Percentiles rank a stretch among this genome's conserved stretches.
These are phyloP conservation scores for Dicrurus megarhynchus DNA, from an alignment of 2,113 vertebrate species.

Conservation along the genomic window DNA sequence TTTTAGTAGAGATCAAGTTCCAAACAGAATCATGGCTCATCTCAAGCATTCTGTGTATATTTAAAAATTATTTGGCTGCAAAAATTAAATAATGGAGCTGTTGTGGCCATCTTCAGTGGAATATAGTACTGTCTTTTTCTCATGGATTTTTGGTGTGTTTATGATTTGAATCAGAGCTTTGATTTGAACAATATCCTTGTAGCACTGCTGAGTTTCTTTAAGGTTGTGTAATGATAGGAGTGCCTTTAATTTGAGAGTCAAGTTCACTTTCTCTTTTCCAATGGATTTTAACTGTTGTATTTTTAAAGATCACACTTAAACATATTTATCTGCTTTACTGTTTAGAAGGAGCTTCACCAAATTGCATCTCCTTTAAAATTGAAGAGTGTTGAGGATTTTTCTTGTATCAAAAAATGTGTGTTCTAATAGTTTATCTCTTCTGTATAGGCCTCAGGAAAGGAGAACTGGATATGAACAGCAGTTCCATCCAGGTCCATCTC, in stretches of 20 bases:
- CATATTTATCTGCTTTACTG: neutral
- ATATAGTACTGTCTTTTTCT: neutral
- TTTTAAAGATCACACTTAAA: neutral
- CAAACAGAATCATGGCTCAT: neutral
- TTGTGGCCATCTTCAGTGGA: neutral
- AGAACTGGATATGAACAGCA: conserved; percentile 92
- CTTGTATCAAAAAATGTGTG: neutral
- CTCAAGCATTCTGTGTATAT: neutral
- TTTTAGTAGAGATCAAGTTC: neutral
- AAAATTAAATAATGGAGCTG: neutral
- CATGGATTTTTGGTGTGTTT: neutral
- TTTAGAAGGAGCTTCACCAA: neutral
- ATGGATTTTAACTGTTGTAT: neutral
- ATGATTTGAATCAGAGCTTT: neutral
- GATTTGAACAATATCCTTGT: neutral
- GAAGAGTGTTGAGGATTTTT: neutral
- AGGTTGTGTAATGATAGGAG: neutral
- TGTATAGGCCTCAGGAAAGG: conserved; percentile 89
- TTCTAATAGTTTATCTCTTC: neutral
- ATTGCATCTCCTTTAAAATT: neutral
- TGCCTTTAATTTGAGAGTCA: neutral
- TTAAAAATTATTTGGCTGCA: neutral
- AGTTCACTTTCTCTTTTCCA: neutral
- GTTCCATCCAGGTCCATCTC: conserved; percentile 82
- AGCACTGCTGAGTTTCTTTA: neutral